phyloP scores from a whole-genome alignment of 2,113 vertebrate genomes.

The Puffinus mauretanicus region DNA sequence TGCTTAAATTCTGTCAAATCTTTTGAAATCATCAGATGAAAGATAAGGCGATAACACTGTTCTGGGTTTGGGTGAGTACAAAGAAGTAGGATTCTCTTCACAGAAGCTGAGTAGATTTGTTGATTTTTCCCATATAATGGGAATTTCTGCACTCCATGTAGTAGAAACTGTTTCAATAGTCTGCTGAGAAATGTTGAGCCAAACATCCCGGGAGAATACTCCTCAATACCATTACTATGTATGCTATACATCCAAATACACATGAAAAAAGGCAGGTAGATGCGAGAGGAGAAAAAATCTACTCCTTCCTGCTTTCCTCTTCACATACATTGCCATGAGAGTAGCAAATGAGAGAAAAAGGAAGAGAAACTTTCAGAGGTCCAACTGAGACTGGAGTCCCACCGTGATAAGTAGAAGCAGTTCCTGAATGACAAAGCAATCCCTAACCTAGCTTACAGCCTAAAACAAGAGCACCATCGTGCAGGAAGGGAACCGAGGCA shows the following conservation, averaged over 20 bases:
- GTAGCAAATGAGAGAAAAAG: neutral
- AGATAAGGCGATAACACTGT: neutral
- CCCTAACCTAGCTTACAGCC: neutral
- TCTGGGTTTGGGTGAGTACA: neutral
- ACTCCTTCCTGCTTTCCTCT: neutral
- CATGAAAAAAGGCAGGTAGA: neutral
- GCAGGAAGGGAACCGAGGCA: neutral
- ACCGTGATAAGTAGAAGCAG: neutral
- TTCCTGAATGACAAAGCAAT: neutral
- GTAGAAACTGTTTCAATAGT: neutral
- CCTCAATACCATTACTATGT: neutral
- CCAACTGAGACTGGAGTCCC: neutral
- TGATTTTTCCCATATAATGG: neutral
- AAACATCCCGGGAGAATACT: neutral
- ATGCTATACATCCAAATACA: neutral
- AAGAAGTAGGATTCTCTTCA: neutral
- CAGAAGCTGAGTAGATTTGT: neutral
- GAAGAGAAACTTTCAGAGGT: neutral
- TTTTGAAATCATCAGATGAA: neutral
- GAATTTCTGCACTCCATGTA: neutral
- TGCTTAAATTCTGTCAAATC: neutral
- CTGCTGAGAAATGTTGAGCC: neutral
- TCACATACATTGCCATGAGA: neutral
- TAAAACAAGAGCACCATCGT: rapidly evolving
- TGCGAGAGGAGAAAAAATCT: neutral